Evolutionary conservation across 2,113 vertebrate genomes (phyloP).

Genomic region (Choloepus hoffmanni): DNA sequence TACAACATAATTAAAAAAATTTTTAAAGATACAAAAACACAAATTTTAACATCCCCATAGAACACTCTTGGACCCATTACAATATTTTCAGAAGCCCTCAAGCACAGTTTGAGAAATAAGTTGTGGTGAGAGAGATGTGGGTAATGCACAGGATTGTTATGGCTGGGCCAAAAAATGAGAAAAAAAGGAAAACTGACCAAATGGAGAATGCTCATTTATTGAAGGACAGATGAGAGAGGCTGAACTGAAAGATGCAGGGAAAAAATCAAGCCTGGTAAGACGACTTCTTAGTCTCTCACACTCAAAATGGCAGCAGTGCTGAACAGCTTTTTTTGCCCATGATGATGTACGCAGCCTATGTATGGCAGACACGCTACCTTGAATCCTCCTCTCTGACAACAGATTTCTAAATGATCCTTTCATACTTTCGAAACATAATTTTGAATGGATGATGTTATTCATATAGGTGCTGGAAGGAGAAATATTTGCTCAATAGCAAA

Average conservation of each 20-base stretch:
- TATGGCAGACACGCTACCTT: neutral
- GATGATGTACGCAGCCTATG: neutral
- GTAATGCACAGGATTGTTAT: neutral
- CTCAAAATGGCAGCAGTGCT: neutral
- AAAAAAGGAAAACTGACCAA: neutral
- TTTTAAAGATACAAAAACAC: neutral
- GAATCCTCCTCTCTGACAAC: neutral
- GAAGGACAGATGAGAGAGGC: neutral
- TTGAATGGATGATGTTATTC: neutral
- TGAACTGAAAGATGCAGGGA: neutral
- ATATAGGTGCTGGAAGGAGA: neutral
- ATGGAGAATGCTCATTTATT: neutral
- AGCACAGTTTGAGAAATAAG: neutral
- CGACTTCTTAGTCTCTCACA: neutral
- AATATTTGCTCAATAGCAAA: neutral
- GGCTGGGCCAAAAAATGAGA: neutral
- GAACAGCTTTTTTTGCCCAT: neutral
- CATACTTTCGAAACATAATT: neutral
- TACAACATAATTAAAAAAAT: neutral
- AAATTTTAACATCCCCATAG: neutral
- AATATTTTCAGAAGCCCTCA: neutral
- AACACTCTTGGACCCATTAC: neutral
- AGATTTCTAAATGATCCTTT: neutral
- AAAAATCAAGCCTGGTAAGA: neutral
- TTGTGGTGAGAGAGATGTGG: neutral